Percentiles rank a stretch among this genome's conserved stretches.
Evolutionary conservation across 1,140 invertebrate genomes (phyloP).

Genomic region (Chymomyza costata): DNA sequence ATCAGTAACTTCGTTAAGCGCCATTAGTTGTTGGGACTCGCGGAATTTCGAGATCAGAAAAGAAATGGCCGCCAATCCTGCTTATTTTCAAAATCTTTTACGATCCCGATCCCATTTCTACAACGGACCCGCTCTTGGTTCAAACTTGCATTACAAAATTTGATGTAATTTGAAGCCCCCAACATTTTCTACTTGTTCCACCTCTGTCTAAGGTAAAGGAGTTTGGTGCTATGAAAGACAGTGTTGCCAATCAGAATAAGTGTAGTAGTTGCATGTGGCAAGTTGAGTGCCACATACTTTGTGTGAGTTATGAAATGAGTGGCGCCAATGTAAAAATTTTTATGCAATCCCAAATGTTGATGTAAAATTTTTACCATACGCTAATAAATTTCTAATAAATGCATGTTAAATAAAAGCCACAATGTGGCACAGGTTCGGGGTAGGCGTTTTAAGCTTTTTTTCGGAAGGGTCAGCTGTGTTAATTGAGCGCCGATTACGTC

Average conservation of each 20-base stretch:
- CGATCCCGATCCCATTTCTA: too few relatives aligned
- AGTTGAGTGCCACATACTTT: slow-evolving; percentile 27
- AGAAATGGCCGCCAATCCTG: too few relatives aligned
- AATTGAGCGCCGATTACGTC: slow-evolving; percentile 60
- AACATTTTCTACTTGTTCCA: too few relatives aligned
- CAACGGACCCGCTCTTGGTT: too few relatives aligned
- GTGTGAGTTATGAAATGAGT: slow-evolving; percentile 64
- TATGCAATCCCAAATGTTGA: slow-evolving; percentile 34
- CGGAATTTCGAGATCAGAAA: too few relatives aligned
- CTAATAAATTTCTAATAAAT: slow-evolving; percentile 72
- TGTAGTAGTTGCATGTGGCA: slow-evolving; percentile 19
- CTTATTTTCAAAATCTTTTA: too few relatives aligned
- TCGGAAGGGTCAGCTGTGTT: slow-evolving; percentile 40
- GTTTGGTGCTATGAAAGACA: slow-evolving; percentile 42
- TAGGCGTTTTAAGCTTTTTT: neutral
- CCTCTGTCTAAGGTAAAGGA: too few relatives aligned
- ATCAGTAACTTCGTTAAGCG: too few relatives aligned
- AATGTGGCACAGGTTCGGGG: slow-evolving; percentile 32
- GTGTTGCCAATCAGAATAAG: slow-evolving; percentile 67
- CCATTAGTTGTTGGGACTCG: too few relatives aligned
- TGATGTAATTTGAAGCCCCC: too few relatives aligned
- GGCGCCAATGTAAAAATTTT: slow-evolving; percentile 64
- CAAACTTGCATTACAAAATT: too few relatives aligned
- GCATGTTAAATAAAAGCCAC: slow-evolving; percentile 64
- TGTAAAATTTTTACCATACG: slow-evolving; percentile 41